A percentile compares a stretch with the other conserved stretches of the same genome.
phyloP scores from a whole-genome alignment of 2,797 vertebrate species.

The Pangasius larnaudii region DNA sequence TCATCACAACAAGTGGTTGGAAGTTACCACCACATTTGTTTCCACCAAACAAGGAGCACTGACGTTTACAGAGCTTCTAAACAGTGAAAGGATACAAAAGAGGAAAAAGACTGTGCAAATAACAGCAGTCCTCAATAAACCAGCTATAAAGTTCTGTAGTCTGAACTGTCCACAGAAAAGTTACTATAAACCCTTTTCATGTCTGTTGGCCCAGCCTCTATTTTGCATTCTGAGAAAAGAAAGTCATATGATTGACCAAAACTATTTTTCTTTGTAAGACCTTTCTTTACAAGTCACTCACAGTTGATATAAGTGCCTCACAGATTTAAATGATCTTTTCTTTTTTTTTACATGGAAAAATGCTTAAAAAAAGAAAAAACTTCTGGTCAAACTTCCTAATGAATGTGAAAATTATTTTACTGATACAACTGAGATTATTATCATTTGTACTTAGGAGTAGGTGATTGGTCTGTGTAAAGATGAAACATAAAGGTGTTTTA shows the following conservation, averaged over 20 bases:
- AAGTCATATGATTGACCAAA: not conserved
- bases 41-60: not conserved
- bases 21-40: constrained; percentile 21
- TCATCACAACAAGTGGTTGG: constrained; percentile 18
- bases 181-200: not conserved
- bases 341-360: not conserved
- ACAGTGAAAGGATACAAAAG: not conserved
- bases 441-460: not conserved
- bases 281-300: not conserved
- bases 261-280: not conserved
- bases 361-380: not conserved
- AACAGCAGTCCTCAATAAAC: not conserved
- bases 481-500: not conserved
- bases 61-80: constrained; percentile 16
- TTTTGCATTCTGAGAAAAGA: not conserved
- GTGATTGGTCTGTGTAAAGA: not conserved
- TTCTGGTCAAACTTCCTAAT: not conserved
- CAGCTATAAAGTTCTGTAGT: not conserved
- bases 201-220: not conserved
- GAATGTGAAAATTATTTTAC: not conserved
- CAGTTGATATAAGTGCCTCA: not conserved
- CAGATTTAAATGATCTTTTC: not conserved
- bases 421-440: not conserved
- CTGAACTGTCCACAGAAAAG: not conserved
- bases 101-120: not conserved